These are phyloP conservation scores for Eupristina koningsbergeri DNA, from an alignment of 1,140 invertebrate genomes.

Conservation along the genomic window DNA sequence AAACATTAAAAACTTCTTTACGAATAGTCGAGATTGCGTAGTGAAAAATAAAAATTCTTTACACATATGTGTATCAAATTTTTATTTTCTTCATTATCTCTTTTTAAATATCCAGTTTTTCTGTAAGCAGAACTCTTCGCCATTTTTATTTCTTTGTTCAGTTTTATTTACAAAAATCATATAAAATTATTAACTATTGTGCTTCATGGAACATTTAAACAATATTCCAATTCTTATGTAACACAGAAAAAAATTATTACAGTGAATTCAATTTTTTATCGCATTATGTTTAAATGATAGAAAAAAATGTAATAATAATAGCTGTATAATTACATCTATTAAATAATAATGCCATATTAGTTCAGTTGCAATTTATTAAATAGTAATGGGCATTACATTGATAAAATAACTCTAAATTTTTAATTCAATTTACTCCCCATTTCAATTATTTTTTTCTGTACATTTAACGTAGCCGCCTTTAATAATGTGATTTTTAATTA, in stretches of 20 bases:
- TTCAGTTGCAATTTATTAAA: background rate
- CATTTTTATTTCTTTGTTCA: background rate
- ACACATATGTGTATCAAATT: too few relatives aligned
- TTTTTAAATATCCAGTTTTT: background rate
- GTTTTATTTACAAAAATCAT: background rate
- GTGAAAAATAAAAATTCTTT: background rate
- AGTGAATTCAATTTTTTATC: background rate
- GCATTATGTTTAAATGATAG: background rate
- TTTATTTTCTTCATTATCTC: conserved; percentile 29
- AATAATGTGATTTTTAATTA: conserved; percentile 20
- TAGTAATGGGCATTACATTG: conserved; percentile 28
- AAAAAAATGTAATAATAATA: background rate
- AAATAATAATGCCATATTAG: background rate
- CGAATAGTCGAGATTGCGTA: background rate
- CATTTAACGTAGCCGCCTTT: background rate
- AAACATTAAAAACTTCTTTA: conserved; percentile 11
- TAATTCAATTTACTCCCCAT: background rate
- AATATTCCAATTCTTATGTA: background rate
- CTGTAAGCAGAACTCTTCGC: background rate
- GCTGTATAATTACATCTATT: background rate
- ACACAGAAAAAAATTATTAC: background rate
- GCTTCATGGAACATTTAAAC: conserved; percentile 7
- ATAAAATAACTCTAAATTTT: background rate
- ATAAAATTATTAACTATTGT: conserved; percentile 22
- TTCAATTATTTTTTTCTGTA: background rate